phyloP scores from a whole-genome alignment of 2,888 invertebrate species.

The Chouioia cunea region DNA sequence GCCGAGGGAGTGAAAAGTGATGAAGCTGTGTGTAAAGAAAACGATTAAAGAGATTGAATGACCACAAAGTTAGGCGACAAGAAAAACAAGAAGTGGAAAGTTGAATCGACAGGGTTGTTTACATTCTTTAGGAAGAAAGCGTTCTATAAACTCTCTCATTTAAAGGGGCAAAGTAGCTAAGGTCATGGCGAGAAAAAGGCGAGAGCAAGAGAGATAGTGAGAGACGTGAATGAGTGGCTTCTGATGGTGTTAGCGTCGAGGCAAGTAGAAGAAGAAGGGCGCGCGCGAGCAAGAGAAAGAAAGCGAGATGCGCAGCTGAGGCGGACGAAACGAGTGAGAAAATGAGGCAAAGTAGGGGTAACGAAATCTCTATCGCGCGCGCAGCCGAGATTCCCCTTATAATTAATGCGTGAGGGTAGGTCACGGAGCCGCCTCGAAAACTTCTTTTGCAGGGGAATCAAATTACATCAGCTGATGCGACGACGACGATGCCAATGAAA shows the following conservation, averaged over 20 bases:
- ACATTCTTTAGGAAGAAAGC: slow-evolving; percentile 47
- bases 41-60: slow-evolving; percentile 22
- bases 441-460: slow-evolving; percentile 58
- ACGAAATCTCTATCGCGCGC: slow-evolving; percentile 45
- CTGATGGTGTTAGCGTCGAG: slow-evolving; percentile 10
- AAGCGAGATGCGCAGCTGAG: slow-evolving; percentile 52
- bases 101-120: slow-evolving; percentile 47
- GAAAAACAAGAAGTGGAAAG: slow-evolving; percentile 12
- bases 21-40: neutral
- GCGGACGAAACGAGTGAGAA: slow-evolving; percentile 54
- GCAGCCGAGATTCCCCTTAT: slow-evolving; percentile 61
- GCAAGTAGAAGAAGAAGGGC: slow-evolving; percentile 34
- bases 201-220: slow-evolving; percentile 49
- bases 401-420: slow-evolving; percentile 68
- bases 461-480: slow-evolving; percentile 63
- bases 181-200: slow-evolving; percentile 46
- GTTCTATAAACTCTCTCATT: slow-evolving; percentile 55
- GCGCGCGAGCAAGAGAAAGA: slow-evolving; percentile 50
- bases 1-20: neutral
- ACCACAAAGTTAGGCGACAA: slow-evolving; percentile 15
- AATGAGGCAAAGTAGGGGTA: slow-evolving; percentile 52
- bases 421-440: slow-evolving; percentile 55
- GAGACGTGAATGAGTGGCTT: slow-evolving; percentile 53
- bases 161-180: slow-evolving; percentile 53
- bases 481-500: slow-evolving; percentile 30